Evolutionary conservation across 2,888 invertebrate species (phyloP).

Genomic region (Epistrophella euchroma): DNA sequence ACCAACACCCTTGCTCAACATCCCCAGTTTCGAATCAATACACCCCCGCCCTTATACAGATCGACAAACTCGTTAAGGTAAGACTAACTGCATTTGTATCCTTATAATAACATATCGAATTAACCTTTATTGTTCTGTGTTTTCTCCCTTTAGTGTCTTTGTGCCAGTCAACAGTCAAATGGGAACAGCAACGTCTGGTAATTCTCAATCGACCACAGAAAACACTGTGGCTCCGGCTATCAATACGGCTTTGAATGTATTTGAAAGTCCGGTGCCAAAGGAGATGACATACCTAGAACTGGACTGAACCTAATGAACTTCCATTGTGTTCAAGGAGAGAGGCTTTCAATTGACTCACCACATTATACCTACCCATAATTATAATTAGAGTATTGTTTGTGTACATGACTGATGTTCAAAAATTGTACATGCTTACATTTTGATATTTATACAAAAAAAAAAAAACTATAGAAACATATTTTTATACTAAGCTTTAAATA

Average conservation of each 20-base stretch:
- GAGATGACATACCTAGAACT: conserved; percentile 79
- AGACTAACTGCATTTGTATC: conserved; percentile 51
- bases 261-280: conserved; percentile 75
- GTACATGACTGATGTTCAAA: conserved; percentile 69
- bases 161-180: conserved; percentile 58
- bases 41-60: conserved; percentile 96
- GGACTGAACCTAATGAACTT: conserved; percentile 75
- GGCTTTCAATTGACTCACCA: conserved; percentile 65
- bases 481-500: conserved; percentile 63
- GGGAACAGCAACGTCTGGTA: conserved; percentile 44
- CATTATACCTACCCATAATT: conserved; percentile 4
- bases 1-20: conserved; percentile 85
- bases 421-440: conserved; percentile 35
- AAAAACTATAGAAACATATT: conserved; percentile 34
- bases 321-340: conserved; percentile 60
- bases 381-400: conserved; percentile 16
- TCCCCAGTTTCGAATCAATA: conserved; percentile 84
- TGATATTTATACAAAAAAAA: conserved; percentile 35
- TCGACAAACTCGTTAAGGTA: conserved; percentile 92
- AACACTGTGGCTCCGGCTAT: conserved; percentile 59
- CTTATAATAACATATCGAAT: conserved; percentile 31
- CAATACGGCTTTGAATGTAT: conserved; percentile 64
- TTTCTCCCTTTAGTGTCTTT: conserved; percentile 73
- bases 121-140: conserved; percentile 35
- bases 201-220: conserved; percentile 75